A percentile compares a stretch with the other conserved stretches of the same genome.
phyloP scores from a whole-genome alignment of 2,797 vertebrate species.

The Peromyscus melanophrys region DNA sequence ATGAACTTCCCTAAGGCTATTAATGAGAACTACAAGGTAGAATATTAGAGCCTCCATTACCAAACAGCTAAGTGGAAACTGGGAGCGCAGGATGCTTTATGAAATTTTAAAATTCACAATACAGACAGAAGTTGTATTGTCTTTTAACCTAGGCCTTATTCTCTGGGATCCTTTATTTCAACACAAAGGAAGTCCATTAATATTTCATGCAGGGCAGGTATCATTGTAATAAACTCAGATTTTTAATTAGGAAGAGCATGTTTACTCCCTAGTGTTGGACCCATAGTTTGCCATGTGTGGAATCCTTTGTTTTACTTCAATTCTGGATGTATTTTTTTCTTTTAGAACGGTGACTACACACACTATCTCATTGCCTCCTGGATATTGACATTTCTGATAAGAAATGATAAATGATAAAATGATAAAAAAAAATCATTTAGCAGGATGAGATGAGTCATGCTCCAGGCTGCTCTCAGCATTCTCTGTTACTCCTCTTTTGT shows the following conservation, averaged over 20 bases:
- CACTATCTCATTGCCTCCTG: not conserved
- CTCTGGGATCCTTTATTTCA: not conserved
- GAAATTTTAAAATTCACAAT: not conserved
- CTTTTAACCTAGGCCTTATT: not conserved
- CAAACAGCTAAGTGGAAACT: not conserved
- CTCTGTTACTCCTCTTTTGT: not conserved
- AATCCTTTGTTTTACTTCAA: not conserved
- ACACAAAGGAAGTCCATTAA: not conserved
- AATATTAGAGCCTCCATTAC: not conserved
- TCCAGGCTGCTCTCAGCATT: not conserved
- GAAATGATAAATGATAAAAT: too few relatives aligned
- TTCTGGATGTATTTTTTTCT: not conserved
- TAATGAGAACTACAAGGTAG: not conserved
- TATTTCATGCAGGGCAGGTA: not conserved
- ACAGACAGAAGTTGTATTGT: not conserved
- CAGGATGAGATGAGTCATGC: not conserved
- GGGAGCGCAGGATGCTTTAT: not conserved
- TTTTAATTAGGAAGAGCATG: too few relatives aligned
- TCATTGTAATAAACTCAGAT: not conserved
- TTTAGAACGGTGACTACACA: not conserved
- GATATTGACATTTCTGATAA: not conserved
- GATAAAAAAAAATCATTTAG: not conserved
- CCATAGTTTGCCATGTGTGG: not conserved
- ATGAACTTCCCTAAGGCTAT: not conserved
- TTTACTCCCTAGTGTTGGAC: too few relatives aligned